Conservation (phyloP, 2,797 vertebrate species). For the Sternotherus odoratus region DNA sequence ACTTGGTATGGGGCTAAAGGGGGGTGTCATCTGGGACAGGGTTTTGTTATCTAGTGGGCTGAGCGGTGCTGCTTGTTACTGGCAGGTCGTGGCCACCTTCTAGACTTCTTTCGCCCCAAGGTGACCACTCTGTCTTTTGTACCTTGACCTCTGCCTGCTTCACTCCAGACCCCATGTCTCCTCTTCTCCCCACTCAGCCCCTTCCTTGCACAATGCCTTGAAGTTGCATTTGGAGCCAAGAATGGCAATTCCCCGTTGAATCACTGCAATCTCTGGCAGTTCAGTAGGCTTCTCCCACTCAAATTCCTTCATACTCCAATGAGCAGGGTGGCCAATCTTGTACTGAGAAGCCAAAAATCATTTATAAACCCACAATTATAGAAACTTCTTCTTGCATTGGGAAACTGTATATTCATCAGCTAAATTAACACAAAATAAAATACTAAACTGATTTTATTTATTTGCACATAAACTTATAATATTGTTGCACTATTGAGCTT, state of each 20-base stretch:
- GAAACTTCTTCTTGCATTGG: not conserved
- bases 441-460: not conserved
- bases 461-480: not conserved
- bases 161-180: not conserved
- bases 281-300: not conserved
- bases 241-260: not conserved
- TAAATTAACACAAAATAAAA: not conserved
- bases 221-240: not conserved
- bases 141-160: not conserved
- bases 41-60: rapidly evolving
- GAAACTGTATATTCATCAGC: not conserved
- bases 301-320: not conserved
- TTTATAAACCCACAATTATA: not conserved
- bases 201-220: not conserved
- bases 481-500: not conserved
- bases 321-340: not conserved
- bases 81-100: not conserved
- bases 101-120: not conserved
- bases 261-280: not conserved
- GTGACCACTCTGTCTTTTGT: not conserved
- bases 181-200: not conserved
- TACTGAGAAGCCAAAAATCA: not conserved
- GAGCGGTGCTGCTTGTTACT: not conserved
- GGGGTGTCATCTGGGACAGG: not conserved
- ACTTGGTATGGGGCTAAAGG: not conserved